Base-by-base conservation (phyloP, 2,888 invertebrate genomes). In the Pimpla rufipes region DNA sequence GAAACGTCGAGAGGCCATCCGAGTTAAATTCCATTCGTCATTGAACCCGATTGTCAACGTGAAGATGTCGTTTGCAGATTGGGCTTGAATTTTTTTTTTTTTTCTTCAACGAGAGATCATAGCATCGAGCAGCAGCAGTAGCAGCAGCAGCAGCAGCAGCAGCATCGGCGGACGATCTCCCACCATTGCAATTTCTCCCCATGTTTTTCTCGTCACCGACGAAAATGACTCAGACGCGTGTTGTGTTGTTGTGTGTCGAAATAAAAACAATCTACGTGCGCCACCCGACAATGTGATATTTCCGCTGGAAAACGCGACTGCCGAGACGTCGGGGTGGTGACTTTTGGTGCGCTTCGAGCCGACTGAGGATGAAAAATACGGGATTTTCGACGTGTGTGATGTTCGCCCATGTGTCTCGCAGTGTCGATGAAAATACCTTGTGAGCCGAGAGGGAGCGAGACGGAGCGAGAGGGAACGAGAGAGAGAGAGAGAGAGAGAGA, bases 381-480 rank as follows among this genome's bases (percentile, higher is more conserved):
- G n/a, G n/a, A 66, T 62, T 8, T n/a, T n/a, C 3, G 47, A 13
- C 7, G 11, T 50, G 11, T 62, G 47, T 50, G 73, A 79, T 73
- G 73, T 18, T 50, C 42, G 45, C 57, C 7, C 7, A 18, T 47
- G 52, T 67, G 47, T 66, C 35, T 40, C 55, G 29, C 29, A 5
- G 35, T 13, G 35, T 4, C 10, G 35, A 55, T 35, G 76, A 66
- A 42, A 55, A 67, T 76, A 67, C 40, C 37, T 66, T 42, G 35
- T 5, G 55, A 29, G 21, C 10, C 55, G 50, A 78, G 71, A 57
- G 66, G 21, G 67, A 68, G 62, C 66, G 75, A 81, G 76, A 66
- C 71, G 79, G 74, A 74, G n/a, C n/a, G 8, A 66, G 52, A 16
- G 59, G 11, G 10, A 52, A 18, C 47, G 50, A 62, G 29, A n/a